These are phyloP conservation scores for Periplaneta americana DNA, from an alignment of 1,140 invertebrate species.

Conservation along the genomic window DNA sequence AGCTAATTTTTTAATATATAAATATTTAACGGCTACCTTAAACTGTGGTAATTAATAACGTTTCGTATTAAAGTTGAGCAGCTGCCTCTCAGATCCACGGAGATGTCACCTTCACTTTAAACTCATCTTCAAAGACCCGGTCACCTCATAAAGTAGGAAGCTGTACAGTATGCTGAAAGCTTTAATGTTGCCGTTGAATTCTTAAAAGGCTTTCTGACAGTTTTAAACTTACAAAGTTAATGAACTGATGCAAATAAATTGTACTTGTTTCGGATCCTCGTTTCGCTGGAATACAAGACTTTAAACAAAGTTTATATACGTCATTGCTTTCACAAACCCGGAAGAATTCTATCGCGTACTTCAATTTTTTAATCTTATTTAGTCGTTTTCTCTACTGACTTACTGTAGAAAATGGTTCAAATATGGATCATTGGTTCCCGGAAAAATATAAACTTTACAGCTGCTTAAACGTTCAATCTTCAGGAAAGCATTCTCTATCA, in stretches of 20 bases:
- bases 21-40: no score
- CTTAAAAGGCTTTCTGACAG: no score
- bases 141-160: neutral
- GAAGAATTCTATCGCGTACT: neutral
- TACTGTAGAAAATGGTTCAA: neutral
- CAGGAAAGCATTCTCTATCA: no score
- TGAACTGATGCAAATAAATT: neutral
- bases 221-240: neutral
- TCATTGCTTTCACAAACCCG: neutral
- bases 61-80: neutral
- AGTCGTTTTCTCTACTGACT: neutral
- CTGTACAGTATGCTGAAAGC: neutral
- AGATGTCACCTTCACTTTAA: neutral
- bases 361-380: neutral
- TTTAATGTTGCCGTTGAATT: neutral
- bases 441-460: no score
- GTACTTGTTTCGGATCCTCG: neutral
- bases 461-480: no score
- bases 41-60: no score
- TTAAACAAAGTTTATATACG: neutral
- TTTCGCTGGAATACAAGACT: neutral
- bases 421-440: no score
- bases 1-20: no score
- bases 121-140: neutral
- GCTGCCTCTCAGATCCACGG: neutral